Evolutionary conservation across 2,797 vertebrate genomes (phyloP).

Genomic region (Macropodus opercularis): DNA sequence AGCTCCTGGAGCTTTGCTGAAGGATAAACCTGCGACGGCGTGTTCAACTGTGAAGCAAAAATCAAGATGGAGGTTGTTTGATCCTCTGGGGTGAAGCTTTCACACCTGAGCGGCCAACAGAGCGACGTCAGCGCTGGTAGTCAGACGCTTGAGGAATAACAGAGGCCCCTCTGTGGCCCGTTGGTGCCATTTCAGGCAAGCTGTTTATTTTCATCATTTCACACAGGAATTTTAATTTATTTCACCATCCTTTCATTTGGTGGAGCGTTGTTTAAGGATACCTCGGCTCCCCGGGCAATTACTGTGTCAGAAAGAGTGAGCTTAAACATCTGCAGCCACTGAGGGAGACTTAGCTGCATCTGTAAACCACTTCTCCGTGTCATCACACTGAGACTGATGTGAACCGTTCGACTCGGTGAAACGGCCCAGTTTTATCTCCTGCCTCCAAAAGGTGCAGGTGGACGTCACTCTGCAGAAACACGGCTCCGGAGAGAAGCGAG

Average conservation of each 20-base stretch:
- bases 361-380: constrained; percentile 19
- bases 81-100: constrained; percentile 84
- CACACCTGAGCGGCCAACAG: constrained; percentile 84
- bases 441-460: constrained; percentile 8
- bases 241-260: constrained; percentile 88
- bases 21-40: no score
- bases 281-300: constrained; percentile 81
- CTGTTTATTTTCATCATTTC: constrained; percentile 99
- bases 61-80: constrained; percentile 38
- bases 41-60: no score
- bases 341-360: constrained; percentile 82
- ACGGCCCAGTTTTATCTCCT: not conserved
- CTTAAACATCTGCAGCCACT: constrained; percentile 87
- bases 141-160: constrained; percentile 86
- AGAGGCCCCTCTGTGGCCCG: constrained; percentile 88
- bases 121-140: constrained; percentile 66
- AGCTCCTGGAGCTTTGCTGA: no score
- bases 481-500: constrained; percentile 63
- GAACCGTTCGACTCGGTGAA: constrained; percentile 5
- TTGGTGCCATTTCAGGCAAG: constrained; percentile 90
- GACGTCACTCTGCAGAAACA: constrained; percentile 24
- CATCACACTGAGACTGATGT: constrained; percentile 10
- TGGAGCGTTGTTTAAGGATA: constrained; percentile 85
- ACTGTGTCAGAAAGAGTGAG: constrained; percentile 93
- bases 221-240: constrained; percentile 99